phyloP scores from a whole-genome alignment of 2,888 invertebrate genomes.

The Melanophora roralis region DNA sequence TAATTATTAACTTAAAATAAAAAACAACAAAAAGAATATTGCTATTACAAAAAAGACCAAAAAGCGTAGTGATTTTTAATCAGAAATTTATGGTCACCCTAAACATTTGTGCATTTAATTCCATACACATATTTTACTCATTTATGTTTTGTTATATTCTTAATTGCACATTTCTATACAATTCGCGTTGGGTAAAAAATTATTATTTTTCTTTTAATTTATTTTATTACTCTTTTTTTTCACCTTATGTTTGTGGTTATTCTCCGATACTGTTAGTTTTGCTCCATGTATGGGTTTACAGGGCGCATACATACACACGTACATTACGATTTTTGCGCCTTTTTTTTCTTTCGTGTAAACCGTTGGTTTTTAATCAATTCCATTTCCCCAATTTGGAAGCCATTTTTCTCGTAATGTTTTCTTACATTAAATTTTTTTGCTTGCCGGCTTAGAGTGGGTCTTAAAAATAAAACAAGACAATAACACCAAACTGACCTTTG shows the following conservation, averaged over 20 bases:
- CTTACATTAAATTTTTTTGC: neutral
- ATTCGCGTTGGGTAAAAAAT: constrained; percentile 6
- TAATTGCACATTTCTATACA: neutral
- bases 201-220: constrained; percentile 7
- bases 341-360: constrained; percentile 5
- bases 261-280: constrained; percentile 50
- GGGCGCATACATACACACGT: neutral
- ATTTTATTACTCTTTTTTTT: neutral
- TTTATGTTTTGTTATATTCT: neutral
- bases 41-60: too few relatives aligned
- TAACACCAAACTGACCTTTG: too few relatives aligned
- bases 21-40: too few relatives aligned
- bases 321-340: constrained; percentile 41
- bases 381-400: neutral
- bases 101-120: neutral
- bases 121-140: neutral
- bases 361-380: neutral
- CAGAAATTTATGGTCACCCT: too few relatives aligned
- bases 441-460: too few relatives aligned
- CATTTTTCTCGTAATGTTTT: neutral
- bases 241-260: neutral
- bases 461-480: too few relatives aligned
- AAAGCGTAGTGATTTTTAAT: too few relatives aligned
- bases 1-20: too few relatives aligned
- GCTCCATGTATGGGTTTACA: constrained; percentile 50